Evolutionary conservation across 2,797 vertebrate genomes (phyloP).

Genomic region (Chrysocyon brachyurus): DNA sequence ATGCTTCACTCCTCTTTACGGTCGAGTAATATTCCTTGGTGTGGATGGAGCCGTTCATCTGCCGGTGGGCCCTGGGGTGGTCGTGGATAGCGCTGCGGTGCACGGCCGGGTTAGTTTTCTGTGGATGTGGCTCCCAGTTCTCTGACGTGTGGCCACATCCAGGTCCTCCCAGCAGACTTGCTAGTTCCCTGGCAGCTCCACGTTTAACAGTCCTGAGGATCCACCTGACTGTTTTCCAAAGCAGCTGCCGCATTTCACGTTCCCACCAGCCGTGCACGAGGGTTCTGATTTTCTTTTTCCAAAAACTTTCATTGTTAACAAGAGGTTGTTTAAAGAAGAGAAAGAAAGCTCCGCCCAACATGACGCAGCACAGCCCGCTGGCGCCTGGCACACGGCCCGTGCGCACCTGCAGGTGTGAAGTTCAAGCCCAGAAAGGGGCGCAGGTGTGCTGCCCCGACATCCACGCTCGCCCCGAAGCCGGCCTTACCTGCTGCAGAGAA

Average conservation of each 20-base stretch:
- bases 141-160: rapidly evolving
- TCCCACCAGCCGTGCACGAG: not conserved
- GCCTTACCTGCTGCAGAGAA: not conserved
- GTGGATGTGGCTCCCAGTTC: not conserved
- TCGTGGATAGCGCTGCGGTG: rapidly evolving
- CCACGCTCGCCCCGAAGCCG: not conserved
- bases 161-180: not conserved
- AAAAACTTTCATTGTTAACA: not conserved
- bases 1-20: not conserved
- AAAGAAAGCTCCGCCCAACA: no score
- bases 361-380: not conserved
- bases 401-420: not conserved
- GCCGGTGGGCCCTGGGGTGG: not conserved
- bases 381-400: rapidly evolving
- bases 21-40: not conserved
- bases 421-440: not conserved
- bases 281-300: not conserved
- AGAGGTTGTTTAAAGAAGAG: not conserved
- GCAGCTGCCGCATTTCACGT: no score
- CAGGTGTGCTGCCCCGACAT: not conserved
- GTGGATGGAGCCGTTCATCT: not conserved
- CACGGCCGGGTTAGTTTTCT: rapidly evolving
- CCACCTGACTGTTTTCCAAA: not conserved
- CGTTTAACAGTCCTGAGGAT: no score
- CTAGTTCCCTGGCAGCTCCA: rapidly evolving